Conservation (phyloP, 2,797 vertebrate genomes). For the Lerista edwardsae region DNA sequence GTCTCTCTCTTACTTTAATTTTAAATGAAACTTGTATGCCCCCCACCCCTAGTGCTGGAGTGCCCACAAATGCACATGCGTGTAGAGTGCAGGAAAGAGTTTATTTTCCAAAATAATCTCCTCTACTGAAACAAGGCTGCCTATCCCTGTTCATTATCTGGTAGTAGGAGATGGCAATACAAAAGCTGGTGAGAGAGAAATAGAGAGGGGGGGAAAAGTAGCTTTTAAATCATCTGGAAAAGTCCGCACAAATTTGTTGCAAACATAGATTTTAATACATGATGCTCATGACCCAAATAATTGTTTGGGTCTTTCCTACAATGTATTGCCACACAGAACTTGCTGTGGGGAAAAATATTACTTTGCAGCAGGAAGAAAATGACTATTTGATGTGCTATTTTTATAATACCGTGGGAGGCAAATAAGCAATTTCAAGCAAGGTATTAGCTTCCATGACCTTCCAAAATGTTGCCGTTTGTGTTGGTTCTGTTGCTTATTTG, state of each 20-base stretch:
- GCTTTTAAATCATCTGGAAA: neutral
- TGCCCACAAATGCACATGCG: neutral
- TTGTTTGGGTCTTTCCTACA: neutral
- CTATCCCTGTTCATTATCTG: neutral
- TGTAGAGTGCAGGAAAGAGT: neutral
- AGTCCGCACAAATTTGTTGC: neutral
- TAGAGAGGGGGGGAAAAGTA: neutral
- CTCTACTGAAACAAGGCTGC: neutral
- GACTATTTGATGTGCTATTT: neutral
- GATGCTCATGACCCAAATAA: neutral
- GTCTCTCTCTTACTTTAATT: neutral
- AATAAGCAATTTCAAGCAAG: neutral
- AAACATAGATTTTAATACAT: neutral
- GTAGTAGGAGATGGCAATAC: no score
- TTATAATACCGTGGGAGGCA: slow-evolving; percentile 9
- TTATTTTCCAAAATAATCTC: neutral
- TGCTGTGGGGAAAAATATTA: neutral
- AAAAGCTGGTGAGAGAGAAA: neutral
- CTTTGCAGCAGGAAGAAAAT: neutral
- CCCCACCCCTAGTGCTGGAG: neutral
- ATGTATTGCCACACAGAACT: neutral
- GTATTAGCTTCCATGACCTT: neutral
- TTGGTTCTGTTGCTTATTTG: neutral
- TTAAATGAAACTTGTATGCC: neutral
- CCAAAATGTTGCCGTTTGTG: neutral